phyloP scores from a whole-genome alignment of 2,888 invertebrate genomes.

The Ichneumoninae sp. region DNA sequence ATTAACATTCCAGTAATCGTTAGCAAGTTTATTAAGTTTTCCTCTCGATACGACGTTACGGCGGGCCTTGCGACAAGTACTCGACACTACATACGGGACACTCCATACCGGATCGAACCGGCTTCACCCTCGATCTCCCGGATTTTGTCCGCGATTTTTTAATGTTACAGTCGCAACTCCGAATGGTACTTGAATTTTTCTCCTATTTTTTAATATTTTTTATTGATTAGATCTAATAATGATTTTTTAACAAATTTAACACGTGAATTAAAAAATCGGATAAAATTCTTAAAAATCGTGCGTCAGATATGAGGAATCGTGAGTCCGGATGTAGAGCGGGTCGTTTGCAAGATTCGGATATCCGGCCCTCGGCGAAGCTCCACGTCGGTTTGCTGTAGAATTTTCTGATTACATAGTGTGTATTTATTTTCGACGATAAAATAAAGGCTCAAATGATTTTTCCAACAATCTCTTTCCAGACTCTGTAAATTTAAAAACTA shows the following conservation, averaged over 20 bases:
- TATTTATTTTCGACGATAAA: constrained; percentile 43
- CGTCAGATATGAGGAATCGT: no score
- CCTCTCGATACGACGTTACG: not conserved
- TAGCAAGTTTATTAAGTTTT: constrained; percentile 29
- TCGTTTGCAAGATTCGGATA: not conserved
- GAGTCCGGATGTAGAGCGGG: no score
- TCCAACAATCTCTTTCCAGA: constrained; percentile 3
- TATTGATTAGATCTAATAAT: not conserved
- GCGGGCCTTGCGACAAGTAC: not conserved
- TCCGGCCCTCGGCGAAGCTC: not conserved
- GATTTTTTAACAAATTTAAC: not conserved
- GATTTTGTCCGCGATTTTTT: not conserved
- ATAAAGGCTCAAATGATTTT: constrained; percentile 38
- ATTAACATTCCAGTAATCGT: constrained; percentile 63
- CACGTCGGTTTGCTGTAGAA: constrained; percentile 8
- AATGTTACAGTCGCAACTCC: not conserved
- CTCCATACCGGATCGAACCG: not conserved
- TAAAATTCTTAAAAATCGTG: not conserved
- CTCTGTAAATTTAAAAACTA: not conserved
- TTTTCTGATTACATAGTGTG: constrained; percentile 18
- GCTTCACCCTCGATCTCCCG: not conserved
- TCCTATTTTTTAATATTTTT: not conserved
- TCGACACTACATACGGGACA: not conserved
- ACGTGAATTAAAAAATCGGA: not conserved
- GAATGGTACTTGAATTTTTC: not conserved